These are phyloP conservation scores for Holcopasites calliopsidis DNA, from an alignment of 1,140 invertebrate species.

Conservation along the genomic window DNA sequence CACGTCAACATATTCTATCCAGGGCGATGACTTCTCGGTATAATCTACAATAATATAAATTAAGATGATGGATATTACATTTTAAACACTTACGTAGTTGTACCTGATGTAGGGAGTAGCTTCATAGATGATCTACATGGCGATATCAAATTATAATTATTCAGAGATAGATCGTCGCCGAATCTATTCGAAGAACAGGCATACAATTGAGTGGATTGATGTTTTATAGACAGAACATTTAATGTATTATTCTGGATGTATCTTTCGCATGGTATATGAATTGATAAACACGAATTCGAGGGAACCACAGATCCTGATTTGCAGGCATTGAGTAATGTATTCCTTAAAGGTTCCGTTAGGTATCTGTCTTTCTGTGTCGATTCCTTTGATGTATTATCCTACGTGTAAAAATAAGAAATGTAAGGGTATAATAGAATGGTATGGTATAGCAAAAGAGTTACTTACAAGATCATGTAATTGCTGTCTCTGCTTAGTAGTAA, in stretches of 20 bases:
- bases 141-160: conserved; percentile 11
- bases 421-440: neutral
- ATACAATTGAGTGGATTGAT: neutral
- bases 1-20: conserved; percentile 30
- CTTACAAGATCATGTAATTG: conserved; percentile 56
- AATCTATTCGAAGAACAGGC: conserved; percentile 7
- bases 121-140: neutral
- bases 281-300: conserved; percentile 47
- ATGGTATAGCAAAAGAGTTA: neutral
- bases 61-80: neutral
- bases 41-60: neutral
- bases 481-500: conserved; percentile 63
- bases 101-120: conserved; percentile 1
- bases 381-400: conserved; percentile 22
- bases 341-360: neutral
- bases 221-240: neutral
- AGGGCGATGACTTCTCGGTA: neutral
- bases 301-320: conserved; percentile 7
- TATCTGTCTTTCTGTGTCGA: neutral
- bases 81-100: neutral
- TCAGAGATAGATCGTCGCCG: neutral
- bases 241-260: conserved; percentile 4
- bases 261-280: conserved; percentile 17
- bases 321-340: conserved; percentile 9
- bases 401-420: neutral